Base-by-base conservation (phyloP, 2,888 invertebrate species). In the Cheiracanthium punctorium region DNA sequence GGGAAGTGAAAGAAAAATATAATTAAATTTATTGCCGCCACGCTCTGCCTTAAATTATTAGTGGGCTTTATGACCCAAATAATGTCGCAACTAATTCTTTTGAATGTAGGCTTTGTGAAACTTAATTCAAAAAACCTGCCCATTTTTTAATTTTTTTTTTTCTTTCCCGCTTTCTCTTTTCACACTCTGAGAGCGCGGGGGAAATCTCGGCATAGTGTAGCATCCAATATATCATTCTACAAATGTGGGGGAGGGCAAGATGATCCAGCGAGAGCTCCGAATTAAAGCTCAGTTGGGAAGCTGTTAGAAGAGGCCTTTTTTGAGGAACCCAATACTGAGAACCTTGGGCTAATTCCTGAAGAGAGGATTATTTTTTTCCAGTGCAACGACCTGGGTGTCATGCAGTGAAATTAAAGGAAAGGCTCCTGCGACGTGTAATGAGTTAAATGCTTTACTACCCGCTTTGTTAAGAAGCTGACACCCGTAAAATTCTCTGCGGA, bases 221-320 rank as follows among this genome's bases (percentile, higher is more conserved):
- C 58, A 24, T 58, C 58, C 58, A 24, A 58, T 58, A 58, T 58
- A 58, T 58, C 58, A 58, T 58, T 58, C 58, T 58, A 5, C 17
- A 58, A 58, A 58, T 58, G 58, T 58, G 58, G 12, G 24, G 58
- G 58, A 58, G 58, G 58, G 58, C 1, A 24, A 48, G 14, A 48
- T 17, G 43, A 58, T 58, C 58, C 58, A 24, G 24, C n/a, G n/a
- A 37, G 24, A 24, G 58, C 20, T 24, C 24, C 20, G 58, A 58
- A 58, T 58, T 24, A 58, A 58, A 58, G 24, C 58, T 2, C 24
- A 24, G 20, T 24, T 37, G 37, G 37, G 10, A 37, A 37, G 20
- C 24, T 5, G 58, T 7, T 20, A 24, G 58, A n/a, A 24, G 58
- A 58, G 58, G 58, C 58, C 58, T 24, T 58, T 58, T 58, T 58